Conservation (phyloP, 1,140 invertebrate genomes). For the Drosophila simulans region DNA sequence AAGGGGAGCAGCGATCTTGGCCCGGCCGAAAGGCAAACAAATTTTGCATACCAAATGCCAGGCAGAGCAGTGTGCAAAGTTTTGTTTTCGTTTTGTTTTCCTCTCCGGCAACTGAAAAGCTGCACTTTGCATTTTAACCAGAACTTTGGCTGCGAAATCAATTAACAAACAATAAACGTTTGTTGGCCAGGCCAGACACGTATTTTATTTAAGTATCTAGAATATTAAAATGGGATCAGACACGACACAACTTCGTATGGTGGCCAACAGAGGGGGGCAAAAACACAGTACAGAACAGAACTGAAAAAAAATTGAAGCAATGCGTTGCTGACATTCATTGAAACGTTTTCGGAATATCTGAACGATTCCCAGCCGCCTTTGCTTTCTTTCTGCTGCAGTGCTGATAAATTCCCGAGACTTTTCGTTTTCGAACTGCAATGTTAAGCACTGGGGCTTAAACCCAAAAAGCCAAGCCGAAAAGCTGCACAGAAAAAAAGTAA, state of each 20-base stretch:
- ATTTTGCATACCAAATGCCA: conserved; percentile 81
- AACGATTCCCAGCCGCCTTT: conserved; percentile 47
- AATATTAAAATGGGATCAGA: conserved; percentile 84
- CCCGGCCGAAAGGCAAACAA: conserved; percentile 65
- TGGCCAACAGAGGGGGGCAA: not conserved
- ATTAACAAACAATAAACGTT: conserved; percentile 84
- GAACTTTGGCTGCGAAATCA: conserved; percentile 79
- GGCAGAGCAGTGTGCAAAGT: conserved; percentile 37
- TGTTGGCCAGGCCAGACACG: conserved; percentile 80
- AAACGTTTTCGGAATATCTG: conserved; percentile 80
- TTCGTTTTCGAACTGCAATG: conserved; percentile 56
- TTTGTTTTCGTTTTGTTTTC: conserved; percentile 11
- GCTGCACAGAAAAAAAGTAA: conserved; percentile 38
- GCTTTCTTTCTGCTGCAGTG: conserved; percentile 61
- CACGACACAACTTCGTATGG: conserved; percentile 55
- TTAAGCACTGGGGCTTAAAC: conserved; percentile 31
- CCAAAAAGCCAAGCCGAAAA: conserved; percentile 50
- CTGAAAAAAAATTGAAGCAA: conserved; percentile 74
- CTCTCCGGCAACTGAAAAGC: conserved; percentile 27
- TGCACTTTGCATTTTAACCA: conserved; percentile 84
- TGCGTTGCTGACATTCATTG: conserved; percentile 80
- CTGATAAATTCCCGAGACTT: conserved; percentile 39
- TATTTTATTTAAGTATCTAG: conserved; percentile 84
- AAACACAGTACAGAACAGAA: conserved; percentile 18
- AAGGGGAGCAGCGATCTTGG: conserved; percentile 37